Evolutionary conservation across 2,888 invertebrate genomes (phyloP).

Genomic region (Polydrusus pterygomalis): DNA sequence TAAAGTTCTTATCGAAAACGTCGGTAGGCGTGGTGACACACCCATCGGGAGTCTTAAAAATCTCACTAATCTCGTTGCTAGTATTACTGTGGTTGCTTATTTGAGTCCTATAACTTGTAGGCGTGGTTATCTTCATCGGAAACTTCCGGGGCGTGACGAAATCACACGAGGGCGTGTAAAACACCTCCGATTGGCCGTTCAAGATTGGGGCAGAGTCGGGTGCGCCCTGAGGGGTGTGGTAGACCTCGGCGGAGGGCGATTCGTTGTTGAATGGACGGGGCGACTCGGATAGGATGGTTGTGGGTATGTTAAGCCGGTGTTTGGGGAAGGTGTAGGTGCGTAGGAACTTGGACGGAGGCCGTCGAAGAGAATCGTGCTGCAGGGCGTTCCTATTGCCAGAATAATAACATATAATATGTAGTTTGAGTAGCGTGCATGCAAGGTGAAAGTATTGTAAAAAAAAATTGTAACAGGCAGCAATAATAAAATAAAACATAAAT

Average conservation of each 20-base stretch:
- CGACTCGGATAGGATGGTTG: conserved; percentile 59
- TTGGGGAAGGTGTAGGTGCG: conserved; percentile 64
- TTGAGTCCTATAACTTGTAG: conserved; percentile 62
- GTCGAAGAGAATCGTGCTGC: conserved; percentile 77
- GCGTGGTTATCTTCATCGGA: conserved; percentile 56
- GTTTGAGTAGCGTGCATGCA: conserved; percentile 34
- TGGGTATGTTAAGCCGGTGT: conserved; percentile 64
- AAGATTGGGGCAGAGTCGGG: conserved; percentile 49
- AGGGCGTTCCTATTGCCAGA: conserved; percentile 74
- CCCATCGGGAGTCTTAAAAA: conserved; percentile 67
- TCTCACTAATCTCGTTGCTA: conserved; percentile 65
- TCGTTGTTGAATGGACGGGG: conserved; percentile 51
- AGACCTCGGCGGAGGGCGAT: conserved; percentile 63
- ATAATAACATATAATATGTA: conserved; percentile 56
- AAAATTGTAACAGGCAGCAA: conserved; percentile 29
- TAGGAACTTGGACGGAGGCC: conserved; percentile 62
- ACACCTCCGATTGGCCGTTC: conserved; percentile 50
- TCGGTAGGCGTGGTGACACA: conserved; percentile 58
- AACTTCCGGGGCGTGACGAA: conserved; percentile 53
- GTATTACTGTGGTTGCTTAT: conserved; percentile 58
- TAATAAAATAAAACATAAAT: background rate
- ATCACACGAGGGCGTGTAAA: conserved; percentile 58
- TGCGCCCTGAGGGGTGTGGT: conserved; percentile 60
- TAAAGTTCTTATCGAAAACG: conserved; percentile 65
- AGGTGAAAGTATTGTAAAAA: conserved; percentile 23